Base-by-base conservation (phyloP, 2,113 vertebrate genomes). In the Oreochromis tanganicae region DNA sequence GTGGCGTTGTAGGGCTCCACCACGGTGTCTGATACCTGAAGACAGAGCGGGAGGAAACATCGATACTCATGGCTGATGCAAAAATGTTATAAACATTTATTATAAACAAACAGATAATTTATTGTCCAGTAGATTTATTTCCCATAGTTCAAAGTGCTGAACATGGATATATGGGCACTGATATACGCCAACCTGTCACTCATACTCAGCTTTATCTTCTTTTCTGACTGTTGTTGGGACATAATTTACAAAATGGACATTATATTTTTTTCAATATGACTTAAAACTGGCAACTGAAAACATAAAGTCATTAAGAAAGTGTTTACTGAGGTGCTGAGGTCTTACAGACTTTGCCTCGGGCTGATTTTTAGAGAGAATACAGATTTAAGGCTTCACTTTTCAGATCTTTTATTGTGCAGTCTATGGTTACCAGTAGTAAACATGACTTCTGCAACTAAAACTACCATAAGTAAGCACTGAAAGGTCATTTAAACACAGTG, bases 1-100 rank as follows among this genome's bases (percentile, higher is more conserved):
- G 97, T 98, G 57, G 97, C 98, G 0, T 98, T 98, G 6, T 98
- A 98, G 9, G 98, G 98, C 93, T 98, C 97, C 8, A 98, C 97
- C 89, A 98, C 97, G 0, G 98, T 98, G 92, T 98, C 97, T 0
- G 98, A 98, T 3, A 98, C 95, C 94, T 95, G 83, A 12, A 24
- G 59, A 27, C 48, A n/a, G 41, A 78, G 41, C 84, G 4, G 43
- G 12, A 9, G 2, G 36, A 52, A 48, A 34, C 4, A 0, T 32
- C 21, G 1, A 10, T 27, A 57, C 21, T 19, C 5, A 3, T 19
- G 43, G 0, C 0, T 29, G 41, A 48, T 7, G 43, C 43, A 19
- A 9, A 50, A 19, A 50, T 46, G 10, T 7, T 1, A 21, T 5
- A 0, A 71, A 17, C 43, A 19, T 75, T 48, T 75, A 0, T 48